A percentile compares a stretch with the other conserved stretches of the same genome.
phyloP scores from a whole-genome alignment of 2,797 vertebrate genomes.

The Morus bassanus region DNA sequence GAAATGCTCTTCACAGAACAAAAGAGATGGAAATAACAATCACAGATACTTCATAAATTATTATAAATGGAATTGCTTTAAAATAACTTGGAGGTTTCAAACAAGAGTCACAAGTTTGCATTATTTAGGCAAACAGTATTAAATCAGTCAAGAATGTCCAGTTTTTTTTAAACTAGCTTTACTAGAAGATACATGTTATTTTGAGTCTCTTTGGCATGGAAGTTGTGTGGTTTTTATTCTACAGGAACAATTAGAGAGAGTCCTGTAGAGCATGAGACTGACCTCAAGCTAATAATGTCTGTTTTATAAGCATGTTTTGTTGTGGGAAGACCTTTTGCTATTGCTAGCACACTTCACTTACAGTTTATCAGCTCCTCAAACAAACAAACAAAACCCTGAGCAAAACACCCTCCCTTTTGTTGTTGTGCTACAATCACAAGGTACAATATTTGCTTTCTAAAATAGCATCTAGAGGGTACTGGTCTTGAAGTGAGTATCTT shows the following conservation, averaged over 20 bases:
- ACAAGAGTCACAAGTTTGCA: neutral
- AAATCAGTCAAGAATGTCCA: neutral
- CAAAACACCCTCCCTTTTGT: neutral
- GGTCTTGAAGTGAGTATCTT: neutral
- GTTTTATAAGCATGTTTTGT: neutral
- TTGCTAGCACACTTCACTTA: neutral
- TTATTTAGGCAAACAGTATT: neutral
- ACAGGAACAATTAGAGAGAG: neutral
- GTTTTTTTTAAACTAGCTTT: neutral
- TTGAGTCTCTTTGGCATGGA: neutral
- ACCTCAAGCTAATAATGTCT: neutral
- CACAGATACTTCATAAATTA: neutral
- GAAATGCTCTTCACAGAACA: neutral
- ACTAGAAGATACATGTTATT: neutral
- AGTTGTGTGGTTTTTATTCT: neutral
- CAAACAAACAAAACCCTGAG: neutral
- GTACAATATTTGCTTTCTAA: neutral
- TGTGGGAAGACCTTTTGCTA: neutral
- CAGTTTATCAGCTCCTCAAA: neutral
- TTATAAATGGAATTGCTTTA: neutral
- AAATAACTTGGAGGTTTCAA: neutral
- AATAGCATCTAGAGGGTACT: neutral
- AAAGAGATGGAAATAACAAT: neutral
- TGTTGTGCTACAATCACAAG: neutral
- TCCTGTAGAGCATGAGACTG: neutral